A percentile compares a stretch with the other conserved stretches of the same genome.
Evolutionary conservation across 2,797 vertebrate genomes (phyloP).

Genomic region (Molossus alvarezi): DNA sequence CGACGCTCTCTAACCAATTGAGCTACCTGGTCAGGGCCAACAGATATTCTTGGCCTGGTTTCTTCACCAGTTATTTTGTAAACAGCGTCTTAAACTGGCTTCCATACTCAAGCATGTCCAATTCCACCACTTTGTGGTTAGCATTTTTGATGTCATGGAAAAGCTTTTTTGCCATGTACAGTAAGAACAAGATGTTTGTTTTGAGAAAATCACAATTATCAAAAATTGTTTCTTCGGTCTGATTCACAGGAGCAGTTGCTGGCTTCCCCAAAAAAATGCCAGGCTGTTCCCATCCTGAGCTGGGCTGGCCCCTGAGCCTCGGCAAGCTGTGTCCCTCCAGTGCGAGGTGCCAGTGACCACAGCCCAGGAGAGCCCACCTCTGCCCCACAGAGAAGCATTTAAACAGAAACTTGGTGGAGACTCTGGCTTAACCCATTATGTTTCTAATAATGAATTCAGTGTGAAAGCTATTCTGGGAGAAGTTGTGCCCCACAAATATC

Average conservation of each 20-base stretch:
- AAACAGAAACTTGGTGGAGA: neutral
- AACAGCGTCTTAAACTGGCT: slow-evolving; percentile 93
- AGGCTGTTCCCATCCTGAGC: too few relatives aligned
- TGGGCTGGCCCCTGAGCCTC: too few relatives aligned
- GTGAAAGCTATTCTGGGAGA: neutral
- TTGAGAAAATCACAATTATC: slow-evolving; percentile 98
- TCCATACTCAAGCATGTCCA: slow-evolving; percentile 95
- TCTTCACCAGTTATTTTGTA: slow-evolving; percentile 94
- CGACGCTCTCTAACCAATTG: too few relatives aligned
- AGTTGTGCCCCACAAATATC: neutral
- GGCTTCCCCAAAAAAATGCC: too few relatives aligned
- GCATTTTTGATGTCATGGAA: slow-evolving; percentile 94
- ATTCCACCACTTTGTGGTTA: slow-evolving; percentile 94
- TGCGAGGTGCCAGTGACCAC: too few relatives aligned
- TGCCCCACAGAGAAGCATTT: neutral
- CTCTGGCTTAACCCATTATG: neutral
- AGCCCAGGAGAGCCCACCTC: too few relatives aligned
- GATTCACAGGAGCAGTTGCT: too few relatives aligned
- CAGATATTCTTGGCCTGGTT: slow-evolving; percentile 83
- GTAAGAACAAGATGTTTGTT: slow-evolving; percentile 95
- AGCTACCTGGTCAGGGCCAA: too few relatives aligned
- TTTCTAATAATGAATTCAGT: neutral
- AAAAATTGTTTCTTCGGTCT: slow-evolving; percentile 93
- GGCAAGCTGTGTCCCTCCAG: too few relatives aligned
- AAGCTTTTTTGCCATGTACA: slow-evolving; percentile 97